Base-by-base conservation (phyloP, 2,113 vertebrate species). In the Pseudois nayaur region DNA sequence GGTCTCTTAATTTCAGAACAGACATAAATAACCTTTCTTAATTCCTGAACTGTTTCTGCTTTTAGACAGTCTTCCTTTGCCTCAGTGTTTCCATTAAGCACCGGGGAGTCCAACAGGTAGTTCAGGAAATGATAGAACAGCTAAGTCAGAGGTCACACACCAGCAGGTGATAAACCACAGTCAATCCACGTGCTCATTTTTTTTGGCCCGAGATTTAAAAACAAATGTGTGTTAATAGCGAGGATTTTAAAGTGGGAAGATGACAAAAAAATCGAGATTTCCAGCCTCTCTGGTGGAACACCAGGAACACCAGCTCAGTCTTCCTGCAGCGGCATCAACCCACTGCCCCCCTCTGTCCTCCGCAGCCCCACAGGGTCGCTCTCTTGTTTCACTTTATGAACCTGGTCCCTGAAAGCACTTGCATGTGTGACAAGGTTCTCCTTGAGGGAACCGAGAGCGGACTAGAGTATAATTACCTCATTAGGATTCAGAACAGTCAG, bases 291-390 rank as follows among this genome's bases (percentile, higher is more conserved):
- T 12, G 19, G 17, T 31, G 45, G 55, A 55, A 12, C 8, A 9
- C 1, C 3, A 6, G 19, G 55, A 55, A 11, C 4, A 7, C 1
- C 4, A 6, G 21, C 50, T 29, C 16, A 8, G 84, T 6, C 31
- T 31, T 27, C 60, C 62, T 3, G 12, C 9, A 8, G 6, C 0
- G 4, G 8, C 4, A 48, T 8, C 21, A 1, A 6, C 40, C 29
- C 0, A 0, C 15, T 4, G 50, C 52, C 50, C 50, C 12, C 8
- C 43, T 88, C 14, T 0, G 0, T 7, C 92, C 57, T 33, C 50
- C 0, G 0, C 17, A 19, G 67, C 27, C 33, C 27, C 33, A 36
- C 29, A 0, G 54, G 11, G 13, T 6, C 0, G 0, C 52, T 33
- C 16, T 57, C 27, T 11, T 16, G n/a, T 62, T 48, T 40, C 6